Conservation (phyloP, 37 sponge, comb jelly and placozoan species). For the Geodia barretti region DNA sequence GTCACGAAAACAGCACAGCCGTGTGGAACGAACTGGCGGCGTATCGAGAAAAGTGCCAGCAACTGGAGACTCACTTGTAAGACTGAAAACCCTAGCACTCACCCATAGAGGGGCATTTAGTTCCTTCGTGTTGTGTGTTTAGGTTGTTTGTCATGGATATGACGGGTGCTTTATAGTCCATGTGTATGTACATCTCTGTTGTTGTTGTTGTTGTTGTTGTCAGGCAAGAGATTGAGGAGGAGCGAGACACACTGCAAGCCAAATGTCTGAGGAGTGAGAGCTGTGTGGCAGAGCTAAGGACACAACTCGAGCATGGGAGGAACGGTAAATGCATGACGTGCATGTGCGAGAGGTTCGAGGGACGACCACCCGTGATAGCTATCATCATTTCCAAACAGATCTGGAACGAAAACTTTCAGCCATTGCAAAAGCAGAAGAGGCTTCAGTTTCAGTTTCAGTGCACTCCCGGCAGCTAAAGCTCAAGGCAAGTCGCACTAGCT, state of each 20-base stretch:
- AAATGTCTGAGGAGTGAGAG: constrained; percentile 2
- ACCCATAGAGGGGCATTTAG: too few relatives aligned
- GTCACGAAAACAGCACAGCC: not conserved
- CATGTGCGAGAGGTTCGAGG: too few relatives aligned
- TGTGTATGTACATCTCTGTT: too few relatives aligned
- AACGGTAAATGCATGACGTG: constrained; percentile 9
- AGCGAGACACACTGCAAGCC: constrained; percentile 17
- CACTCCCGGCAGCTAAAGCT: not conserved
- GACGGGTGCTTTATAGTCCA: too few relatives aligned
- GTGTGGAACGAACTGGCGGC: constrained; percentile 28
- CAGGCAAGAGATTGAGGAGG: constrained; percentile 20
- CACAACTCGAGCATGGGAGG: constrained; percentile 8
- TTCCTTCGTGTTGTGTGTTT: too few relatives aligned
- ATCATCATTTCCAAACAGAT: too few relatives aligned
- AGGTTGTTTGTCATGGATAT: too few relatives aligned
- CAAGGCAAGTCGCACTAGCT: too few relatives aligned
- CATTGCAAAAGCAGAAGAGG: not conserved
- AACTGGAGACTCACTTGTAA: constrained; percentile 28
- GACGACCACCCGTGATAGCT: too few relatives aligned
- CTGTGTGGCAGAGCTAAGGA: constrained; percentile 16
- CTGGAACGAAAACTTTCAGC: constrained; percentile 14
- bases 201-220: too few relatives aligned
- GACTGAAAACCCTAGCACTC: too few relatives aligned
- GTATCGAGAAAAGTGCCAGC: constrained; percentile 8
- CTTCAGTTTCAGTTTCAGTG: not conserved